phyloP scores from a whole-genome alignment of 2,113 vertebrate genomes.

The Chroicocephalus ridibundus region DNA sequence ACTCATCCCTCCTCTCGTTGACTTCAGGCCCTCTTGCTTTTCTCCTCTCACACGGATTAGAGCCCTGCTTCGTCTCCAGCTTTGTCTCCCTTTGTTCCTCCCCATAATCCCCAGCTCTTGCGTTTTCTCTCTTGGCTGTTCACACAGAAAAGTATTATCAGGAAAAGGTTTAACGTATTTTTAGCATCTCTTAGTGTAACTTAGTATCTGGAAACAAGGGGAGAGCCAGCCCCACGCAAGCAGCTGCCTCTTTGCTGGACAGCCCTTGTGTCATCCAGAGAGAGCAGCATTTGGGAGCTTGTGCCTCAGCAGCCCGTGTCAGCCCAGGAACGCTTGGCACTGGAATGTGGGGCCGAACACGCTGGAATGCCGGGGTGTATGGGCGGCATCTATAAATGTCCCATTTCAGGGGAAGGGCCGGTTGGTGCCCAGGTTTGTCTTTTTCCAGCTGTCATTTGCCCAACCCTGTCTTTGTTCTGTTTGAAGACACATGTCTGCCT shows the following conservation, averaged over 20 bases:
- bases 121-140: neutral
- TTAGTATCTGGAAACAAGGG: neutral
- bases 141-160: neutral
- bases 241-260: neutral
- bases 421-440: neutral
- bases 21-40: neutral
- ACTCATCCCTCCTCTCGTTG: neutral
- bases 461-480: neutral
- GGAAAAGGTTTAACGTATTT: neutral
- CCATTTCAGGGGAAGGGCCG: neutral
- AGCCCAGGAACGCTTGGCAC: neutral
- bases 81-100: neutral
- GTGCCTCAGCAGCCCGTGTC: neutral
- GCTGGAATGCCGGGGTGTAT: neutral
- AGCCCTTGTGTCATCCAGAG: neutral
- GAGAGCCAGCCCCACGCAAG: neutral
- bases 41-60: neutral
- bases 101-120: neutral
- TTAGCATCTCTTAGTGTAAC: neutral
- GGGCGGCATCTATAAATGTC: neutral
- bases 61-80: neutral
- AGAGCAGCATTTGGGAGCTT: neutral
- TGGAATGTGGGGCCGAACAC: neutral
- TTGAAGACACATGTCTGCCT: neutral
- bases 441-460: slow-evolving; percentile 23